Evolutionary conservation across 2,888 invertebrate genomes (phyloP).

Genomic region (Cheilosia soror): DNA sequence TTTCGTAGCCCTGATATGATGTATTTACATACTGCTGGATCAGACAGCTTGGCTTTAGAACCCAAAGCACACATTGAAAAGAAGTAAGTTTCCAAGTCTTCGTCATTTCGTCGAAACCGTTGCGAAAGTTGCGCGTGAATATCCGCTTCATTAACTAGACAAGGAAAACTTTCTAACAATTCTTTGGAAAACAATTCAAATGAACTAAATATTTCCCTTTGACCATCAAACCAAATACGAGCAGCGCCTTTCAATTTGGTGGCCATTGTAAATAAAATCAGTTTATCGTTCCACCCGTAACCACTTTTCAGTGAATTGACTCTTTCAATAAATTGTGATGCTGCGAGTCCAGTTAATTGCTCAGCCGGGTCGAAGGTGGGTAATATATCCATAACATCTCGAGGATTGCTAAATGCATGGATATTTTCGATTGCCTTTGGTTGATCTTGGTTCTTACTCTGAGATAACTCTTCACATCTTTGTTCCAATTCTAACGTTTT

Average conservation of each 20-base stretch:
- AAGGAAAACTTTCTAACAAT: conserved; percentile 18
- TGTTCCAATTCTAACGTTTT: neutral
- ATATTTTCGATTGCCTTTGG: neutral
- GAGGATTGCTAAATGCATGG: neutral
- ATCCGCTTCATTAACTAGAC: conserved; percentile 18
- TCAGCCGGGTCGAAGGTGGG: conserved; percentile 7
- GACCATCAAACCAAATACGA: conserved; percentile 22
- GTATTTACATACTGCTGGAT: conserved; percentile 32
- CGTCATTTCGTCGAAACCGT: neutral
- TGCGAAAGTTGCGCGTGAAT: conserved; percentile 12
- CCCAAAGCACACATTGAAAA: conserved; percentile 25
- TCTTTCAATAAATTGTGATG: conserved; percentile 4
- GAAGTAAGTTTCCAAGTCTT: conserved; percentile 6
- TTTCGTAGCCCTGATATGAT: conserved; percentile 26
- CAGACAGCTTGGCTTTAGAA: conserved; percentile 20
- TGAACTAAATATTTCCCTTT: conserved; percentile 13
- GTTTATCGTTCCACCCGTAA: conserved; percentile 31
- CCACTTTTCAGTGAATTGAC: conserved; percentile 8
- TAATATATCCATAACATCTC: conserved; percentile 2
- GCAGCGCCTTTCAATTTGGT: conserved; percentile 26
- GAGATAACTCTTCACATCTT: neutral
- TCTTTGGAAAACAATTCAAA: neutral
- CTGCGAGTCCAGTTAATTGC: conserved; percentile 3
- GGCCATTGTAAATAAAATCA: conserved; percentile 16
- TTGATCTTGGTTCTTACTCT: neutral